Conservation (phyloP, 2,797 vertebrate species). For the Poecilia picta region DNA sequence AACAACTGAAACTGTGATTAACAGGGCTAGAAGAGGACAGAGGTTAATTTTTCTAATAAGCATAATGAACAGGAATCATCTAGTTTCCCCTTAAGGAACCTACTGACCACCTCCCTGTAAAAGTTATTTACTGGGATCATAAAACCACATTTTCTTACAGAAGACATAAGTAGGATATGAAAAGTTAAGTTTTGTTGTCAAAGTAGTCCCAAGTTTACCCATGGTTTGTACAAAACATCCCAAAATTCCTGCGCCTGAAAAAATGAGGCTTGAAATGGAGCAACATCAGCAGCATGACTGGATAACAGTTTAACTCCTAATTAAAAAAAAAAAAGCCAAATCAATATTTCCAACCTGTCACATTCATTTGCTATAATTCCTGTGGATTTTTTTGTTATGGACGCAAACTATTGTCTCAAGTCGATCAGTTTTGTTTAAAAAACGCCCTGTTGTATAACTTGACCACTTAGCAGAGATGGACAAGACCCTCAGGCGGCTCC, state of each 20-base stretch:
- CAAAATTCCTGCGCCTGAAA: not conserved
- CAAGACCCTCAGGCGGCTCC: not conserved
- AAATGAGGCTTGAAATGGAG: not conserved
- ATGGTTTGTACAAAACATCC: not conserved
- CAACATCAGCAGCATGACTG: not conserved
- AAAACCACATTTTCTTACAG: not conserved
- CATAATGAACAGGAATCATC: not conserved
- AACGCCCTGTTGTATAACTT: not conserved
- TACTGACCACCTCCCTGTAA: not conserved
- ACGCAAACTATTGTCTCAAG: constrained; percentile 21
- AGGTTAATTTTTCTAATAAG: not conserved
- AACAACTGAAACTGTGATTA: not conserved
- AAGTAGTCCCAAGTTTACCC: not conserved
- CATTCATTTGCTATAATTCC: not conserved
- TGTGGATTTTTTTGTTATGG: not conserved
- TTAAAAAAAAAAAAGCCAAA: not conserved
- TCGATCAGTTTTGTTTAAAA: not conserved
- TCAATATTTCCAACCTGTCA: not conserved
- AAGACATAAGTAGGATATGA: not conserved
- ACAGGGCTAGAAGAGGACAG: not conserved
- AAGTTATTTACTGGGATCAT: not conserved
- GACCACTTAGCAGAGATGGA: constrained; percentile 6
- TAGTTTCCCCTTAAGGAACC: not conserved
- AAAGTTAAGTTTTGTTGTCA: not conserved
- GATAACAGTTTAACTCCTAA: not conserved